Base-by-base conservation (phyloP, 2,113 vertebrate genomes). In the Malurus melanocephalus region DNA sequence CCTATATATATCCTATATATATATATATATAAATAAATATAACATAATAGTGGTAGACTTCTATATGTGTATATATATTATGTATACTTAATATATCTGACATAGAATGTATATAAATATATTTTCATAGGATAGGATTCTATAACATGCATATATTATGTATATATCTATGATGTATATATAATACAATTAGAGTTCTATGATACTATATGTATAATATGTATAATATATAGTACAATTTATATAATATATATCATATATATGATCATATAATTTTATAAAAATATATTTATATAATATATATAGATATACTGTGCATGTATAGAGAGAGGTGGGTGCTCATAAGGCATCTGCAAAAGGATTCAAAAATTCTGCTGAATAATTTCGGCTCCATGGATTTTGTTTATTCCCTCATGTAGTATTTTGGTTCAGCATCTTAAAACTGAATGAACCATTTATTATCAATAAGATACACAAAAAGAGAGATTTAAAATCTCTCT, bases 281-380 rank as follows among this genome's bases (percentile, higher is more conserved):
- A 43, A 12, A 61, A 61, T 32, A 11, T 16, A 24, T 4, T 2
- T 23, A 28, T 30, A 15, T 16, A 52, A 52, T 28, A 42, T 17
- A 13, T 33, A 33, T 8, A 57, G 18, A 57, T 38, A 52, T 3
- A 11, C 27, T 65, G 12, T 4, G 2, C 1, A 27, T 18, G 0
- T 40, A 7, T 1, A 56, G n/a, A 53, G 12, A n/a, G 46, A 71
- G 23, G 21, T 9, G 18, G 7, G 4, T 40, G 62, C 53, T 64
- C 57, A 8, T 1, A 19, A 82, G 20, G 32, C n/a, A 27, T 9
- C 65, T 71, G 33, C 5, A 52, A 60, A 88, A 13, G 21, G 1
- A 40, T 56, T 38, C 42, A 16, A 28, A 20, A 33, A 53, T 74
- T 16, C 48, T 22, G 23, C 35, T 51, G 35, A 61, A 30, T 51